These are phyloP conservation scores for Drosophila teissieri DNA, from an alignment of 1,140 invertebrate genomes.

Conservation along the genomic window DNA sequence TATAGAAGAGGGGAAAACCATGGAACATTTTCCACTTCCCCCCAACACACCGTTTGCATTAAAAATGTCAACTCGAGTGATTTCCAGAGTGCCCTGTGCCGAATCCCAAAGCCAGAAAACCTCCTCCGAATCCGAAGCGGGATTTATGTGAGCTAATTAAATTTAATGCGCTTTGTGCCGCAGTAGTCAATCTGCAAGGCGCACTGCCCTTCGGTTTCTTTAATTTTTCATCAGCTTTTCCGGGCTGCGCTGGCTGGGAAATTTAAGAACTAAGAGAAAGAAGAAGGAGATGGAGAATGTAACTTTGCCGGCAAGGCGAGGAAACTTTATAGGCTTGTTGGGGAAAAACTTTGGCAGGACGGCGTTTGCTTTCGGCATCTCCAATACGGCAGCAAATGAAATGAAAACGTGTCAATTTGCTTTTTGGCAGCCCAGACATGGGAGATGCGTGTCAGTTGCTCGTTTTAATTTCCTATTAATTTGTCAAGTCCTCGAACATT, in stretches of 20 bases:
- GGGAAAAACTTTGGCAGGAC: constrained; percentile 45
- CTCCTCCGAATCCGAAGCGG: constrained; percentile 19
- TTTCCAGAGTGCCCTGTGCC: constrained; percentile 26
- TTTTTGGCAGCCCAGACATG: constrained; percentile 46
- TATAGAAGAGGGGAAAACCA: background rate
- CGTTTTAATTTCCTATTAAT: constrained; percentile 51
- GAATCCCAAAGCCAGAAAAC: constrained; percentile 13
- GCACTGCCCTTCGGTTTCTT: constrained; percentile 19
- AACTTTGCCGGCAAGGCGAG: constrained; percentile 25
- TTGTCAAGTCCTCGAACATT: constrained; percentile 17
- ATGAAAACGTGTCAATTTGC: constrained; percentile 72
- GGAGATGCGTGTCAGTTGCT: constrained; percentile 17
- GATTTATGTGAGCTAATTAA: constrained; percentile 79
- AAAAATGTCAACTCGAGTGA: constrained; percentile 70
- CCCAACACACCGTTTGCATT: constrained; percentile 47
- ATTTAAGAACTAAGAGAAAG: constrained; percentile 13
- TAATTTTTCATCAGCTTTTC: constrained; percentile 62
- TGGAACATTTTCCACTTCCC: background rate
- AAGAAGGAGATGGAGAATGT: constrained; percentile 5
- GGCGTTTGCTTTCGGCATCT: constrained; percentile 36
- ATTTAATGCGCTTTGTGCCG: constrained; percentile 70
- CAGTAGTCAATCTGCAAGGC: constrained; percentile 31
- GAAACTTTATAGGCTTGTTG: constrained; percentile 66
- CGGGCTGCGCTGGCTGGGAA: constrained; percentile 3
- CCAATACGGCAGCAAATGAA: constrained; percentile 48